These are phyloP conservation scores for Tyrannus savana DNA, from an alignment of 2,113 vertebrate genomes.

Conservation along the genomic window DNA sequence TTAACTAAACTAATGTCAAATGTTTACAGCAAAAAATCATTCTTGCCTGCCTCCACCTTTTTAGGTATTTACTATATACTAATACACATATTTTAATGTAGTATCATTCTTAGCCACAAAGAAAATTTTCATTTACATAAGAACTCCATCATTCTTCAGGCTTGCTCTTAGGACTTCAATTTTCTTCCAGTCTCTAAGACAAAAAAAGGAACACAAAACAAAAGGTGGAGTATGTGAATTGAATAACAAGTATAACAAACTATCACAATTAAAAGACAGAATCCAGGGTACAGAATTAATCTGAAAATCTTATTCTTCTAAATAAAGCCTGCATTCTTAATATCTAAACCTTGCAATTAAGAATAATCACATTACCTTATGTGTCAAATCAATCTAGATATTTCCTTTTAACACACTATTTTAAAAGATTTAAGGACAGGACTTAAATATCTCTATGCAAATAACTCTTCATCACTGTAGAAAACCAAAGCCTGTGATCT, in stretches of 20 bases:
- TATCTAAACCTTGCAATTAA: neutral
- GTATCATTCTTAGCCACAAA: neutral
- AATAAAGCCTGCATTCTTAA: neutral
- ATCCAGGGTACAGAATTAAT: neutral
- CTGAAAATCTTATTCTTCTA: neutral
- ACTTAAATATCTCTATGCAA: neutral
- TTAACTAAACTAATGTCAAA: neutral
- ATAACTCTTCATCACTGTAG: neutral
- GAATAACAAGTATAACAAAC: neutral
- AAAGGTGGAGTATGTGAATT: neutral
- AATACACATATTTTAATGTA: neutral
- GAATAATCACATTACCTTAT: neutral
- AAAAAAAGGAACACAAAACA: neutral
- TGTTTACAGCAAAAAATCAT: slow-evolving; percentile 5
- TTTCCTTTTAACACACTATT: neutral
- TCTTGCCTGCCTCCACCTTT: neutral
- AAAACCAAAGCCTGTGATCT: neutral
- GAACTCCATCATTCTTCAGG: neutral
- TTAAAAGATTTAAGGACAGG: neutral
- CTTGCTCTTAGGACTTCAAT: neutral
- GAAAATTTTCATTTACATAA: neutral
- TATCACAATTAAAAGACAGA: neutral
- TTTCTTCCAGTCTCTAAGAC: slow-evolving; percentile 30
- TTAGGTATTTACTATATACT: neutral
- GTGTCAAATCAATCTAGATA: neutral